These are phyloP conservation scores for Chaetogeoica ovagalla DNA, from an alignment of 2,888 invertebrate species.

Conservation along the genomic window DNA sequence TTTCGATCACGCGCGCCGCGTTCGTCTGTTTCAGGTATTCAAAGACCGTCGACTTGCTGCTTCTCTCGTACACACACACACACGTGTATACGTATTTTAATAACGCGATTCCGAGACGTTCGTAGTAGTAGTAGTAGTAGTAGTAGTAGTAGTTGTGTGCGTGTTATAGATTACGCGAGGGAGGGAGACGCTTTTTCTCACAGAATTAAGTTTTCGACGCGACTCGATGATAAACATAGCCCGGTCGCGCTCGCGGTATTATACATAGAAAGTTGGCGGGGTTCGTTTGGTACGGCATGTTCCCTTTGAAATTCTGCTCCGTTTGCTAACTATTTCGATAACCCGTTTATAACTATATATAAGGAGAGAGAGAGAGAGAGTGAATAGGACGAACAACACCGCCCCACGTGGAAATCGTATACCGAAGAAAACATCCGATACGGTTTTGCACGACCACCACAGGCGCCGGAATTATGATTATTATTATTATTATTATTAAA, in stretches of 20 bases:
- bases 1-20: neutral
- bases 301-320: constrained; percentile 33
- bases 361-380: no score
- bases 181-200: neutral
- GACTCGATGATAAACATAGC: constrained; percentile 6
- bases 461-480: no score
- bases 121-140: neutral
- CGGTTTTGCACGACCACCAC: neutral
- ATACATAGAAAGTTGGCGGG: neutral
- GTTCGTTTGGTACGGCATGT: neutral
- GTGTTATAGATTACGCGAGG: neutral
- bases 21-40: neutral
- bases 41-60: neutral
- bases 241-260: neutral
- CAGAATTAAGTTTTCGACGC: constrained; percentile 5
- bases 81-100: neutral
- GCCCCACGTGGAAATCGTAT: neutral
- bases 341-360: constrained; percentile 1
- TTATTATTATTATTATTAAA: neutral
- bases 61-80: no score
- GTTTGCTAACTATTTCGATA: constrained; percentile 23
- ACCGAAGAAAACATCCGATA: constrained; percentile 25
- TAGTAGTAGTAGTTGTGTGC: neutral
- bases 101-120: neutral
- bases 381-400: neutral